These are phyloP conservation scores for cattle (Bos taurus) DNA, from an alignment of 2,113 vertebrate species.

Conservation along the genomic window DNA sequence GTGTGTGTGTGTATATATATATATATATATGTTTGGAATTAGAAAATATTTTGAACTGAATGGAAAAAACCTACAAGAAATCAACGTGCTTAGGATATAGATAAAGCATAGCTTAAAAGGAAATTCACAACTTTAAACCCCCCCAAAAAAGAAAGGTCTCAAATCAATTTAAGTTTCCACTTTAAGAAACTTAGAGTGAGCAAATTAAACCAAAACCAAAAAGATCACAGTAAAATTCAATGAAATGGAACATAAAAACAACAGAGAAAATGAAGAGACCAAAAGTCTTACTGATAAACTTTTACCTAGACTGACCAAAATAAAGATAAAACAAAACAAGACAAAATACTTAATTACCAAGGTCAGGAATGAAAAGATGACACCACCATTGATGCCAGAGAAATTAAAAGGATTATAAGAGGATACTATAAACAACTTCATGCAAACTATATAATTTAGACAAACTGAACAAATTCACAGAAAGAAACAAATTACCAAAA, in stretches of 20 bases:
- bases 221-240: not conserved
- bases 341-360: not conserved
- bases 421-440: not conserved
- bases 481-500: constrained; percentile 1
- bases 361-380: not conserved
- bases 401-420: not conserved
- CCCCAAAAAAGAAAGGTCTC: not conserved
- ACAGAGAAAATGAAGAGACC: not conserved
- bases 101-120: not conserved
- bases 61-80: not conserved
- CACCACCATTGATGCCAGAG: not conserved
- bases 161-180: not conserved
- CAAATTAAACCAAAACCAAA: constrained; percentile 16
- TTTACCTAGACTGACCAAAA: not conserved
- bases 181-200: not conserved
- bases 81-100: not conserved
- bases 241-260: constrained; percentile 16
- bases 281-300: not conserved
- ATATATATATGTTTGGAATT: not conserved
- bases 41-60: not conserved
- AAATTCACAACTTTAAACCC: not conserved
- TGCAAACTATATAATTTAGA: not conserved
- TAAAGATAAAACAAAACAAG: not conserved
- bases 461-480: not conserved
- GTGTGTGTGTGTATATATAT: no score